Percentiles rank a stretch among this genome's conserved stretches.
These are phyloP conservation scores for Chrysotoxum bicinctum DNA, from an alignment of 2,888 invertebrate genomes.

Conservation along the genomic window DNA sequence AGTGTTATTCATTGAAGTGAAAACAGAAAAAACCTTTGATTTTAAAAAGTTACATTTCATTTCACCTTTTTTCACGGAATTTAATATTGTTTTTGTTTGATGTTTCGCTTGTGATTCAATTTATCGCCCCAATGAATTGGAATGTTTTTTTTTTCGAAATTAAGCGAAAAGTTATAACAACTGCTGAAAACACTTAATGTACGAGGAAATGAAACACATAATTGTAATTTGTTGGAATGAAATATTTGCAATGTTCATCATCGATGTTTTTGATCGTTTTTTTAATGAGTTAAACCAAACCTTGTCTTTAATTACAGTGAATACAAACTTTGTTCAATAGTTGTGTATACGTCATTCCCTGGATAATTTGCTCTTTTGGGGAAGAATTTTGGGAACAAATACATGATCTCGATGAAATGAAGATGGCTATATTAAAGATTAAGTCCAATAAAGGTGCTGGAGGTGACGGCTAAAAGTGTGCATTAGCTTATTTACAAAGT, in stretches of 20 bases:
- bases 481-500: too few species aligned
- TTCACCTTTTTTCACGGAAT: slow-evolving; percentile 3
- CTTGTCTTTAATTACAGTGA: background rate
- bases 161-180: background rate
- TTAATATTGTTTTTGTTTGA: background rate
- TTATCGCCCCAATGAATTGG: background rate
- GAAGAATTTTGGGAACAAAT: too few species aligned
- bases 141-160: slow-evolving; percentile 6
- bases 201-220: background rate
- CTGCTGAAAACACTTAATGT: background rate
- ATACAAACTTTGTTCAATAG: too few species aligned
- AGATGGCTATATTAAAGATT: too few species aligned
- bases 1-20: background rate
- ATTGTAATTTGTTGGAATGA: background rate
- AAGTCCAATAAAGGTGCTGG: too few species aligned
- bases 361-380: too few species aligned
- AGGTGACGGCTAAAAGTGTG: too few species aligned
- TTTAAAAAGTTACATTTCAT: background rate
- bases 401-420: too few species aligned
- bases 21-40: background rate
- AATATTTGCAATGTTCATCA: background rate
- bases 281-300: background rate
- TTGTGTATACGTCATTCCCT: too few species aligned
- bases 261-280: background rate
- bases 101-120: slow-evolving; percentile 19